These are phyloP conservation scores for Stegana nigrithorax DNA, from an alignment of 2,888 invertebrate species.

Conservation along the genomic window DNA sequence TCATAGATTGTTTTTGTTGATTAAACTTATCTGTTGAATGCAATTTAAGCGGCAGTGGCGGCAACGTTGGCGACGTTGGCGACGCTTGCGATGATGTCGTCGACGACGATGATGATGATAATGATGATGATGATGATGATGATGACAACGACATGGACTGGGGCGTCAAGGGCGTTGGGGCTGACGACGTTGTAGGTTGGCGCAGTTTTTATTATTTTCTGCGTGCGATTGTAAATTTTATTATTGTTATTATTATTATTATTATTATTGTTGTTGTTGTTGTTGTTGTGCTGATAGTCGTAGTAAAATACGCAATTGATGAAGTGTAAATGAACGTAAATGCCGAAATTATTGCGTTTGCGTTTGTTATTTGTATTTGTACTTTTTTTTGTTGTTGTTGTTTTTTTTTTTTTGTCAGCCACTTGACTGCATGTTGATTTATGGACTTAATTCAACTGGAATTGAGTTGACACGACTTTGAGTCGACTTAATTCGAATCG, in stretches of 20 bases:
- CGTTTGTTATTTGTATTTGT: conserved; percentile 56
- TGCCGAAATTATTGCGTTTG: conserved; percentile 48
- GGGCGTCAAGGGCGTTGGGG: too few species aligned
- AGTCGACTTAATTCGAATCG: not conserved
- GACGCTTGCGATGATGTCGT: not conserved
- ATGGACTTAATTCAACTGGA: conserved; percentile 39
- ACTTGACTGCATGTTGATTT: conserved; percentile 39
- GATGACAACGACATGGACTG: not conserved
- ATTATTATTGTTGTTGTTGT: conserved; percentile 1
- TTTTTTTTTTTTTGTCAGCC: conserved; percentile 26
- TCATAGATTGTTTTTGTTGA: conserved; percentile 18
- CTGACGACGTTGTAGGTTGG: not conserved
- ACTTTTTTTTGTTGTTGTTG: conserved; percentile 52
- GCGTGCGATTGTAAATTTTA: not conserved
- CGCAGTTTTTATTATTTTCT: conserved; percentile 6
- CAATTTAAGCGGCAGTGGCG: not conserved
- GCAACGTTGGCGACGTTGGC: not conserved
- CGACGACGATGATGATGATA: not conserved
- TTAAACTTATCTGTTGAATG: conserved; percentile 16
- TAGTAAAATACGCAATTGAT: conserved; percentile 55
- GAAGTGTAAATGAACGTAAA: conserved; percentile 52
- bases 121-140: not conserved
- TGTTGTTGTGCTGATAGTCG: conserved; percentile 9
- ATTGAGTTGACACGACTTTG: not conserved
- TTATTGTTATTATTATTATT: not conserved